phyloP scores from a whole-genome alignment of 1,140 invertebrate genomes.

The Laupala kohalensis region DNA sequence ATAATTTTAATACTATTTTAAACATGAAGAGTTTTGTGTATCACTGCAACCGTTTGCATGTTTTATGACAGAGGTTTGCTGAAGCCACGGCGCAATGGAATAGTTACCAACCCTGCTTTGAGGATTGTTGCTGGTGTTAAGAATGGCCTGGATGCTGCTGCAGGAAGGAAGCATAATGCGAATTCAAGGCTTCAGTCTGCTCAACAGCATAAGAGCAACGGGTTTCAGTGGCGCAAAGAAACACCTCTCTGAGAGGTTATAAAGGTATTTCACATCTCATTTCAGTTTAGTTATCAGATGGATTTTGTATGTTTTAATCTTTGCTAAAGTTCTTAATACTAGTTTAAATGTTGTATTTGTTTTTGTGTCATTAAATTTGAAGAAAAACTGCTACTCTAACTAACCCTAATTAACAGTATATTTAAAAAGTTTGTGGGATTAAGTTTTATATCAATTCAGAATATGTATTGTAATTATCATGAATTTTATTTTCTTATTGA shows the following conservation, averaged over 20 bases:
- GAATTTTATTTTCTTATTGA: too few relatives aligned
- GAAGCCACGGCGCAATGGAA: slow-evolving; percentile 70
- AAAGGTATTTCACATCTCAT: too few relatives aligned
- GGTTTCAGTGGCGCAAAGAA: slow-evolving; percentile 61
- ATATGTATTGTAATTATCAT: too few relatives aligned
- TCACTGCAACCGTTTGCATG: not conserved
- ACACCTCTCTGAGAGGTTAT: slow-evolving; percentile 44
- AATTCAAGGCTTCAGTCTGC: slow-evolving; percentile 28
- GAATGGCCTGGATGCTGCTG: slow-evolving; percentile 49
- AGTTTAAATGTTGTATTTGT: too few relatives aligned
- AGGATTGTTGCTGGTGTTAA: slow-evolving; percentile 53
- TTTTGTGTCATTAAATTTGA: too few relatives aligned
- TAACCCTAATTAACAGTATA: too few relatives aligned
- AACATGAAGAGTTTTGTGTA: not conserved
- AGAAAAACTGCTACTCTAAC: too few relatives aligned
- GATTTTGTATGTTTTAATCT: too few relatives aligned
- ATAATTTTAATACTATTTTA: not conserved
- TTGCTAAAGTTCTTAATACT: too few relatives aligned
- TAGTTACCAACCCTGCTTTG: slow-evolving; percentile 83
- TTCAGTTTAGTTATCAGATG: too few relatives aligned
- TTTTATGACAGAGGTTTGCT: slow-evolving; percentile 19
- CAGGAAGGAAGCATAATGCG: slow-evolving; percentile 33
- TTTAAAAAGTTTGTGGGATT: too few relatives aligned
- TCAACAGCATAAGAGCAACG: slow-evolving; percentile 40
- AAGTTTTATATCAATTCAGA: too few relatives aligned